phyloP scores from a whole-genome alignment of 2,888 invertebrate genomes.

The Oasisia sp. region DNA sequence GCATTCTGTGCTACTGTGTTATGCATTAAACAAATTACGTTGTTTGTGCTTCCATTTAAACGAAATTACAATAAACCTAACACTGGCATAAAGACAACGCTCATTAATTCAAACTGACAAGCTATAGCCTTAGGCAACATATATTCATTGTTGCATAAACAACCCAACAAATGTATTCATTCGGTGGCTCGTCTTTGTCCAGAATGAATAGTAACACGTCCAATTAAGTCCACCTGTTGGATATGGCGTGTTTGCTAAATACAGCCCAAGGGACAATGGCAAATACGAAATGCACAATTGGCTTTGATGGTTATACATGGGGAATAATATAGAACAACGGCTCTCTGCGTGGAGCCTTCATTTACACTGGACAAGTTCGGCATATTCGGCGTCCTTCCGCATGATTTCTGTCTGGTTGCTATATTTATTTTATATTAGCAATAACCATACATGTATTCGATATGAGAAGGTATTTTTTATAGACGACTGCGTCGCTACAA shows the following conservation, averaged over 20 bases:
- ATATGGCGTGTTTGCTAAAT: not conserved
- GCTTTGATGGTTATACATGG: too few relatives aligned
- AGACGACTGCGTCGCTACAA: not conserved
- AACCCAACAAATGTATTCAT: not conserved
- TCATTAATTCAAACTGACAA: not conserved
- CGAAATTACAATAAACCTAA: not conserved
- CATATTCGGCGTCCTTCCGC: not conserved
- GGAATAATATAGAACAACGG: not conserved
- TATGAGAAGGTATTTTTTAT: not conserved
- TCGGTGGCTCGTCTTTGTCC: not conserved
- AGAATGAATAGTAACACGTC: not conserved
- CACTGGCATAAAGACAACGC: not conserved
- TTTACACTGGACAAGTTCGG: not conserved
- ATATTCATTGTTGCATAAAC: not conserved
- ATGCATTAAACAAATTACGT: not conserved
- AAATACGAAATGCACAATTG: not conserved
- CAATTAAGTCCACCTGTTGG: not conserved
- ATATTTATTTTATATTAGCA: not conserved
- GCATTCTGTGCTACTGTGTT: not conserved
- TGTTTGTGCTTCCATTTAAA: not conserved
- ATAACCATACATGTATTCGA: not conserved
- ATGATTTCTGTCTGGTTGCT: conserved; percentile 3
- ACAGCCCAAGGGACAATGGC: not conserved
- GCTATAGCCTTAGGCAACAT: not conserved
- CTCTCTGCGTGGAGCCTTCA: not conserved